Percentiles rank a stretch among this genome's conserved stretches.
Evolutionary conservation across 2,888 invertebrate species (phyloP).

Genomic region (Drosophila nigritarsus): DNA sequence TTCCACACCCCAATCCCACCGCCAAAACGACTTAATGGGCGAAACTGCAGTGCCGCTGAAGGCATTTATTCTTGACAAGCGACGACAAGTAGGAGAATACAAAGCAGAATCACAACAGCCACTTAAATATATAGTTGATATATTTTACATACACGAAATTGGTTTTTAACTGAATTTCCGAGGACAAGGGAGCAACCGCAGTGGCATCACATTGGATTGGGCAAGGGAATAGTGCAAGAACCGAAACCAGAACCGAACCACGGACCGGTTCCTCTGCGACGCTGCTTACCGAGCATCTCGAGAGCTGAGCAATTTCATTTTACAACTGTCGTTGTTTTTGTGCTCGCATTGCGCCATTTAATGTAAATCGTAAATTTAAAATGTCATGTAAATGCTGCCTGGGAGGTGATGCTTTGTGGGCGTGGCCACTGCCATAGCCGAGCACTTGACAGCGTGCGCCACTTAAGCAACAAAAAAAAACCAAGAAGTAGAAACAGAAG

Average conservation of each 20-base stretch:
- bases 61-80: slow-evolving; percentile 72
- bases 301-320: slow-evolving; percentile 72
- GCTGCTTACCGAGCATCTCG: slow-evolving; percentile 40
- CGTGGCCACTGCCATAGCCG: slow-evolving; percentile 47
- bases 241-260: slow-evolving; percentile 6
- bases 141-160: slow-evolving; percentile 80
- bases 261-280: slow-evolving; percentile 2
- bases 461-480: slow-evolving; percentile 49
- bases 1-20: not conserved
- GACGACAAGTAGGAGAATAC: slow-evolving; percentile 60
- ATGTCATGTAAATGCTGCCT: slow-evolving; percentile 73
- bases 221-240: not conserved
- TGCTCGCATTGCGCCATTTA: slow-evolving; percentile 71
- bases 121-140: slow-evolving; percentile 79
- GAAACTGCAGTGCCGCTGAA: slow-evolving; percentile 61
- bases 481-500: slow-evolving; percentile 18
- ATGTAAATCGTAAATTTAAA: slow-evolving; percentile 81
- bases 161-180: slow-evolving; percentile 75
- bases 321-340: slow-evolving; percentile 74
- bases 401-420: slow-evolving; percentile 57
- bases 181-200: slow-evolving; percentile 49
- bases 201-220: slow-evolving; percentile 22
- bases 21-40: slow-evolving; percentile 51
- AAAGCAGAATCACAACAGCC: slow-evolving; percentile 59
- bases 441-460: slow-evolving; percentile 57